Conservation (phyloP, 2,797 vertebrate genomes). For the Tapirus indicus region DNA sequence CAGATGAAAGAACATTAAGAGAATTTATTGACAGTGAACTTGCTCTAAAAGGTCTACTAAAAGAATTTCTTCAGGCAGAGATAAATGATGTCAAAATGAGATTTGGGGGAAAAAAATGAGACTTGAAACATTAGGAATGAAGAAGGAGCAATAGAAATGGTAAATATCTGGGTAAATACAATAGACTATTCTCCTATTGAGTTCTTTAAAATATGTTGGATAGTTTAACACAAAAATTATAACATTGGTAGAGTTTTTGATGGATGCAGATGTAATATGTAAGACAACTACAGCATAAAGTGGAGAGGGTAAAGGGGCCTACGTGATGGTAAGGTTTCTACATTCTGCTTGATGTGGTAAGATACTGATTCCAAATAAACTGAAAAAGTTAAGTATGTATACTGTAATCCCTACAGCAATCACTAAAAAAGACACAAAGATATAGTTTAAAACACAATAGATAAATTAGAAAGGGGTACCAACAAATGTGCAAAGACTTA, state of each 20-base stretch:
- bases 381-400: not conserved
- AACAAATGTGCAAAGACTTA: not conserved
- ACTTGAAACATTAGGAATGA: not conserved
- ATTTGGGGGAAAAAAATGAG: not conserved
- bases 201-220: not conserved
- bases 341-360: not conserved
- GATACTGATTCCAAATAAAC: not conserved
- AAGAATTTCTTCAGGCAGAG: not conserved
- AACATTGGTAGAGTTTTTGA: not conserved
- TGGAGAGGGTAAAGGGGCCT: not conserved
- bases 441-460: not conserved
- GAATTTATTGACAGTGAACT: not conserved
- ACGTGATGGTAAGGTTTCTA: not conserved
- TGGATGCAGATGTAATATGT: not conserved
- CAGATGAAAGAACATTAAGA: not conserved
- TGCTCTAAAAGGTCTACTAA: not conserved
- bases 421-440: not conserved
- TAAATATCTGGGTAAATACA: not conserved
- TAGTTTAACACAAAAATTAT: not conserved
- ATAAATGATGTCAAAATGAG: not conserved
- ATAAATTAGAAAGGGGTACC: not conserved
- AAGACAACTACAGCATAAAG: not conserved
- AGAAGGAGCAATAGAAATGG: not conserved
- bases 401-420: not conserved
- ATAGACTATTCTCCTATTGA: not conserved